A percentile compares a stretch with the other conserved stretches of the same genome.
phyloP scores from a whole-genome alignment of 2,113 vertebrate genomes.

The Gopherus evgoodei region DNA sequence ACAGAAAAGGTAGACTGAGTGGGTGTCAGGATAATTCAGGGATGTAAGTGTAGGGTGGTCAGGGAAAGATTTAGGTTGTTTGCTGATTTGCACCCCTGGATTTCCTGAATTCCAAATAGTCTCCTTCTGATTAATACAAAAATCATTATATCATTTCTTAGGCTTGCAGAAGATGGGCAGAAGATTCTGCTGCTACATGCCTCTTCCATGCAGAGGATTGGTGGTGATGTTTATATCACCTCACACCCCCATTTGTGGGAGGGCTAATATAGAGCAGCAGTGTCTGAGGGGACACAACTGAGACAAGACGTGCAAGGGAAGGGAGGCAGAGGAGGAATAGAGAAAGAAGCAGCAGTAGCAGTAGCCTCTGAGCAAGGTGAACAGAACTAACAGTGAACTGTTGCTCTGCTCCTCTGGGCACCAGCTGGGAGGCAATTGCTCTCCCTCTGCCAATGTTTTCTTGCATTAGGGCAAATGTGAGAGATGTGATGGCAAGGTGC shows the following conservation, averaged over 20 bases:
- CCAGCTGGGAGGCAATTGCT: neutral
- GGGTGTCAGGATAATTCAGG: neutral
- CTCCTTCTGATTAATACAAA: neutral
- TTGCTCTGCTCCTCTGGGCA: neutral
- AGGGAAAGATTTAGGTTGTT: neutral
- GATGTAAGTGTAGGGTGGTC: accelerated
- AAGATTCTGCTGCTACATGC: neutral
- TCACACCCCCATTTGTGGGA: neutral
- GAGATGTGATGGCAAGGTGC: neutral
- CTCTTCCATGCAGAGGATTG: neutral
- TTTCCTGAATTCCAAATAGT: neutral
- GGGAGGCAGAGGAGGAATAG: neutral
- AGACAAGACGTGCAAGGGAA: neutral
- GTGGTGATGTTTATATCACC: too few species aligned
- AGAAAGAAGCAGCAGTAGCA: neutral
- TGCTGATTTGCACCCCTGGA: neutral
- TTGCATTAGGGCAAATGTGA: neutral
- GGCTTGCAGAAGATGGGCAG: neutral
- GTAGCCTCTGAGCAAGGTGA: neutral
- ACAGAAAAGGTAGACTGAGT: accelerated
- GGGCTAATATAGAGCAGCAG: neutral
- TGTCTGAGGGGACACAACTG: neutral
- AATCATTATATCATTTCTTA: neutral
- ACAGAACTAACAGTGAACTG: neutral
- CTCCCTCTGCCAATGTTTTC: neutral